Conservation (phyloP, 1,140 invertebrate genomes). For the Dreissena rostriformis region DNA sequence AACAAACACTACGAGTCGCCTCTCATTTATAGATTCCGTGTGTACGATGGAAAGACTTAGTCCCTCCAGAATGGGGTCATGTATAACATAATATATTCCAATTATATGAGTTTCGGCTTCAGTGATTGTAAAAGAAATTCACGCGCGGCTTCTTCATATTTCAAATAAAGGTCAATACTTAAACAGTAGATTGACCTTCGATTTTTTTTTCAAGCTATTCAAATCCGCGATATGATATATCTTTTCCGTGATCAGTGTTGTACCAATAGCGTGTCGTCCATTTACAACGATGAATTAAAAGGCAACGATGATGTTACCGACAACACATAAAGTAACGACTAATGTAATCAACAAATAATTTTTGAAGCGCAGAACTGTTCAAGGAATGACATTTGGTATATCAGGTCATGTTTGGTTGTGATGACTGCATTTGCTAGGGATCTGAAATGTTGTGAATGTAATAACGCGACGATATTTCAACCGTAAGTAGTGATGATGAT, state of each 20-base stretch:
- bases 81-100: neutral
- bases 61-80: neutral
- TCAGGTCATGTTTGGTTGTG: neutral
- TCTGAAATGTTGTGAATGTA: no score
- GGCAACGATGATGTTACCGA: conserved; percentile 3
- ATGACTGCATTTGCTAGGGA: neutral
- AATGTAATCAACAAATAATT: neutral
- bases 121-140: neutral
- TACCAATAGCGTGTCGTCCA: conserved; percentile 20
- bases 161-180: no score
- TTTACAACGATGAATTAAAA: neutral
- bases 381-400: neutral
- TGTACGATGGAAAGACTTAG: neutral
- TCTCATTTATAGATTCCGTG: neutral
- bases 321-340: neutral
- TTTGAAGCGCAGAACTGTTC: neutral
- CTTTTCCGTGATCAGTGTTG: neutral
- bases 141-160: neutral
- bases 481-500: neutral
- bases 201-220: neutral
- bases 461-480: neutral
- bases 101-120: neutral
- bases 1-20: neutral
- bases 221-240: neutral
- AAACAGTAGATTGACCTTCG: neutral